phyloP scores from a whole-genome alignment of 35 echinoderm and acorn worm species.

The Strongylocentrotus purpuratus region DNA sequence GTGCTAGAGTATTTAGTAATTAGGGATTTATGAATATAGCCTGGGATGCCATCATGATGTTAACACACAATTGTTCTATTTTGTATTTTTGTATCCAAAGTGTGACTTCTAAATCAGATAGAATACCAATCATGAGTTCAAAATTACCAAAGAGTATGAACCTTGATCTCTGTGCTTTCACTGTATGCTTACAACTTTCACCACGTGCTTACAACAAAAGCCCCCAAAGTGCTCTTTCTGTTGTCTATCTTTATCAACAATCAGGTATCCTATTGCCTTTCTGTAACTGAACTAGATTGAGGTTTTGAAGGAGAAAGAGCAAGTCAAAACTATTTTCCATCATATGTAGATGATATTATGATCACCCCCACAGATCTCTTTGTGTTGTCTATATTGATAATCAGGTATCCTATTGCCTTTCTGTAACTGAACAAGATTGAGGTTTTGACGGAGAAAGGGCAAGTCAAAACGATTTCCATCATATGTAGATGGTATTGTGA shows the following conservation, averaged over 20 bases:
- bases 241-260: not conserved
- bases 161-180: not conserved
- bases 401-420: too few species aligned
- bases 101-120: not conserved
- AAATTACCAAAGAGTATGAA: not conserved
- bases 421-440: too few species aligned
- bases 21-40: too few species aligned
- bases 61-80: not conserved
- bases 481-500: too few species aligned
- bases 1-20: too few species aligned
- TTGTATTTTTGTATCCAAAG: not conserved
- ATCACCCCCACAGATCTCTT: too few species aligned
- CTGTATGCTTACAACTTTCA: not conserved
- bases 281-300: not conserved
- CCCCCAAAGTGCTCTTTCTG: not conserved
- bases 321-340: too few species aligned
- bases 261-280: not conserved
- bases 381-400: too few species aligned
- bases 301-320: not conserved
- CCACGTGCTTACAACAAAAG: not conserved
- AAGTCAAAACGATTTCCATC: too few species aligned
- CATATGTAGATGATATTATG: too few species aligned
- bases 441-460: not conserved
- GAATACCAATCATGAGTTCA: not conserved
- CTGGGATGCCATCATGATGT: not conserved